Percentiles rank a stretch among this genome's conserved stretches.
Evolutionary conservation across 2,888 invertebrate species (phyloP).

Genomic region (Punctoribates punctum): DNA sequence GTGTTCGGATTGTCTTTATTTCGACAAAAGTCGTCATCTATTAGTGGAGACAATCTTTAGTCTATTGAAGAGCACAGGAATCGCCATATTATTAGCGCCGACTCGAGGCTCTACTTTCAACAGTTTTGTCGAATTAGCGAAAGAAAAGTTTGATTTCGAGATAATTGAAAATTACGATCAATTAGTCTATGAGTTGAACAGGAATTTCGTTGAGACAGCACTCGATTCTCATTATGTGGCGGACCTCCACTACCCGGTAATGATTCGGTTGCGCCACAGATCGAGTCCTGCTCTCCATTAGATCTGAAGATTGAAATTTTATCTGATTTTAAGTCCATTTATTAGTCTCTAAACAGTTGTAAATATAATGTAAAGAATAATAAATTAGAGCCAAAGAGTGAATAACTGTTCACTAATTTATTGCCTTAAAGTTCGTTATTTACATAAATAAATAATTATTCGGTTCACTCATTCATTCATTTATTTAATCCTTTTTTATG

Average conservation of each 20-base stretch:
- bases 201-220: constrained; percentile 18
- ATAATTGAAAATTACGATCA: constrained; percentile 63
- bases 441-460: constrained; percentile 1
- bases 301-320: not conserved
- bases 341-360: constrained; percentile 1
- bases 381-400: not conserved
- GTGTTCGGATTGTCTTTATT: constrained; percentile 75
- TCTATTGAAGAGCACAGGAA: constrained; percentile 61
- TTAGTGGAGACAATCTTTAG: constrained; percentile 66
- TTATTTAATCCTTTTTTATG: too few relatives aligned
- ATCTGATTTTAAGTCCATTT: not conserved
- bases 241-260: constrained; percentile 28
- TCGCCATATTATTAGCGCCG: constrained; percentile 72
- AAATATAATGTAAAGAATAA: not conserved
- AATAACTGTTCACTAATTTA: not conserved
- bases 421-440: not conserved
- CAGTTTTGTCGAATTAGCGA: constrained; percentile 64
- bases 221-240: not conserved
- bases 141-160: constrained; percentile 56
- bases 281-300: too few relatives aligned
- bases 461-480: too few relatives aligned
- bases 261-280: constrained; percentile 13
- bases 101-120: constrained; percentile 67
- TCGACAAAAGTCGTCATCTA: constrained; percentile 67
- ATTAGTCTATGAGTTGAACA: constrained; percentile 65